Evolutionary conservation across 35 echinoderm and acorn worm genomes (phyloP).

Genomic region (Heliocidaris tuberculata): DNA sequence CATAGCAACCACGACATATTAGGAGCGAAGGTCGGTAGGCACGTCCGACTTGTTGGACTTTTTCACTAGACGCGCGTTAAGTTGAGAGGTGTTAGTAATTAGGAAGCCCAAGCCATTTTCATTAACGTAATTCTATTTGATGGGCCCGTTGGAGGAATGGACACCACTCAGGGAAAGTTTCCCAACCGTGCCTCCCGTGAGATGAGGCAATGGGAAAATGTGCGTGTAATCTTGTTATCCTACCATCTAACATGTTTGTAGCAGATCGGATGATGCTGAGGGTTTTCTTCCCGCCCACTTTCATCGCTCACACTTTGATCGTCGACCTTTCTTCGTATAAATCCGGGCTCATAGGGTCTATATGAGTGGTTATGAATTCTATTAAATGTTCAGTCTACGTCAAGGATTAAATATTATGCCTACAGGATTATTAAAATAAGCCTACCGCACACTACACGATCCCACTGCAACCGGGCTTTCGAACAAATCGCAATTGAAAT

Average conservation of each 20-base stretch:
- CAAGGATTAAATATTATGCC: not conserved
- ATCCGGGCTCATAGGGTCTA: not conserved
- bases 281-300: not conserved
- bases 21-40: not conserved
- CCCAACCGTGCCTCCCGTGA: not conserved
- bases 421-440: not conserved
- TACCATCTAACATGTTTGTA: slow-evolving; percentile 10
- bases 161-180: not conserved
- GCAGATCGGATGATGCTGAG: not conserved
- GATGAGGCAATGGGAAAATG: not conserved
- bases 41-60: slow-evolving; percentile 34
- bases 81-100: slow-evolving; percentile 48
- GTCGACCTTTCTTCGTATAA: not conserved
- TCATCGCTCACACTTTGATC: not conserved
- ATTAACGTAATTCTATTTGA: slow-evolving; percentile 53
- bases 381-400: not conserved
- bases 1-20: slow-evolving; percentile 24
- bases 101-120: slow-evolving; percentile 51
- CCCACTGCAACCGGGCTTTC: no score
- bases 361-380: not conserved
- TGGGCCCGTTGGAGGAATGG: not conserved
- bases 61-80: slow-evolving; percentile 44
- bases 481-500: no score
- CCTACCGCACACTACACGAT: no score
- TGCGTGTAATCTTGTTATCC: not conserved